Evolutionary conservation across 1,140 invertebrate genomes (phyloP).

Genomic region (Trichoplusia ni): DNA sequence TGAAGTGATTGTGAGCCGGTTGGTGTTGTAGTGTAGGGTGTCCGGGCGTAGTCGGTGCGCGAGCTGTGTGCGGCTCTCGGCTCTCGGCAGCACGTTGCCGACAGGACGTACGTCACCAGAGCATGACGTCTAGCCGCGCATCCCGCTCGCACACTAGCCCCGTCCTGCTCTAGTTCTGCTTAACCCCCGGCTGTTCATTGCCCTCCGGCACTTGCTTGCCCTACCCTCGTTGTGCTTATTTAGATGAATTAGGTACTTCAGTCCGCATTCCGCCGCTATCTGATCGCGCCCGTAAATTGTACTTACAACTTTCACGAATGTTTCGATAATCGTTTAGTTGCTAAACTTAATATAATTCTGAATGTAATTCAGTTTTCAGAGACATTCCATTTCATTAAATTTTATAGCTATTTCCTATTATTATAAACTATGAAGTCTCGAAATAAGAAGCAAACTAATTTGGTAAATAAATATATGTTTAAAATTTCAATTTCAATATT

Average conservation of each 20-base stretch:
- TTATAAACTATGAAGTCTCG: too few species aligned
- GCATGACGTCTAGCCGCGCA: conserved; percentile 55
- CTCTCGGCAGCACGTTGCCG: conserved; percentile 41
- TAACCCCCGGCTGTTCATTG: conserved; percentile 52
- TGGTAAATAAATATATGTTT: too few species aligned
- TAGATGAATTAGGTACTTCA: conserved; percentile 28
- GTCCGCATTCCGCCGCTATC: conserved; percentile 16
- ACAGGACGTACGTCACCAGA: conserved; percentile 59
- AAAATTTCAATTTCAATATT: too few species aligned
- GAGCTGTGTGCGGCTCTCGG: conserved; percentile 12
- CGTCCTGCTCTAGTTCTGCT: conserved; percentile 25
- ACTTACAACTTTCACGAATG: background rate
- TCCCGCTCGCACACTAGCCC: conserved; percentile 42
- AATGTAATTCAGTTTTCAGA: too few species aligned
- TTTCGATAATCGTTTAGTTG: background rate
- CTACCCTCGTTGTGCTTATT: conserved; percentile 40
- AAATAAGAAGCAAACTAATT: too few species aligned
- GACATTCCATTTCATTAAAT: too few species aligned
- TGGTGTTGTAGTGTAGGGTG: background rate
- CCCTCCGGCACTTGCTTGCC: conserved; percentile 36
- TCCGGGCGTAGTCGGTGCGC: background rate
- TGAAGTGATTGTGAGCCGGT: background rate
- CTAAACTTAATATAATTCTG: too few species aligned
- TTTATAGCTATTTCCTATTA: too few species aligned
- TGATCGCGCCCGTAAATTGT: background rate